Evolutionary conservation across 2,797 vertebrate species (phyloP).

Genomic region (Artibeus jamaicensis): DNA sequence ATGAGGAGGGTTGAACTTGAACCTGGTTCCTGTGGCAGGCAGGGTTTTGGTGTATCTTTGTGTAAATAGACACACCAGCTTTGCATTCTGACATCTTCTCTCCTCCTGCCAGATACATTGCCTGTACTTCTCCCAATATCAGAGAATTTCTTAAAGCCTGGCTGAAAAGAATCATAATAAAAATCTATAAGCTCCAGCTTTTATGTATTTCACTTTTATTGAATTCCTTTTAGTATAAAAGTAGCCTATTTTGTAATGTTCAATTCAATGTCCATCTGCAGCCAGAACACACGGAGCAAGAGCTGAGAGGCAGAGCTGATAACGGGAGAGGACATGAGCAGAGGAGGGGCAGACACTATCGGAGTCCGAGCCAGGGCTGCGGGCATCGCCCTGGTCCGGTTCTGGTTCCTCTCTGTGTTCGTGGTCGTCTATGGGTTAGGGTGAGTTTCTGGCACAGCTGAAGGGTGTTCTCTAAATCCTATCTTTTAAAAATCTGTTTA

Average conservation of each 20-base stretch:
- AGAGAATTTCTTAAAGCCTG: conserved; percentile 39
- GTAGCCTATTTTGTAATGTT: conserved; percentile 37
- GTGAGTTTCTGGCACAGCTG: conserved; percentile 63
- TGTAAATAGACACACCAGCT: background rate
- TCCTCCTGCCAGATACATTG: background rate
- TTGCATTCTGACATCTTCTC: background rate
- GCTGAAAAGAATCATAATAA: conserved; percentile 52
- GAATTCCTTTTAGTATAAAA: conserved; percentile 66
- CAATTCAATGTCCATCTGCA: background rate
- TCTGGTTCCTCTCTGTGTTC: conserved; percentile 57
- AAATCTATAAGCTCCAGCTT: conserved; percentile 65
- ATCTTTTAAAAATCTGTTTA: background rate
- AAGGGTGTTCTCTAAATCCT: conserved; percentile 53
- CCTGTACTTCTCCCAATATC: background rate
- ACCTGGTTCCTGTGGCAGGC: background rate
- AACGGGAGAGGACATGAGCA: background rate
- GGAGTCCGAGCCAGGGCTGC: conserved; percentile 34
- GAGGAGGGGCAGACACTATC: conserved; percentile 14
- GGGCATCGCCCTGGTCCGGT: conserved; percentile 5
- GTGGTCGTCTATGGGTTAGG: conserved; percentile 56
- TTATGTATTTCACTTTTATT: conserved; percentile 51
- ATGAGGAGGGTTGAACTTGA: background rate
- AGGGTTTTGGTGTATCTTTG: background rate
- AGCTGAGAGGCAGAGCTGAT: conserved; percentile 38
- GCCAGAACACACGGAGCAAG: background rate